Conservation (phyloP, 2,797 vertebrate genomes). For the Mormyrus hasselquistii region DNA sequence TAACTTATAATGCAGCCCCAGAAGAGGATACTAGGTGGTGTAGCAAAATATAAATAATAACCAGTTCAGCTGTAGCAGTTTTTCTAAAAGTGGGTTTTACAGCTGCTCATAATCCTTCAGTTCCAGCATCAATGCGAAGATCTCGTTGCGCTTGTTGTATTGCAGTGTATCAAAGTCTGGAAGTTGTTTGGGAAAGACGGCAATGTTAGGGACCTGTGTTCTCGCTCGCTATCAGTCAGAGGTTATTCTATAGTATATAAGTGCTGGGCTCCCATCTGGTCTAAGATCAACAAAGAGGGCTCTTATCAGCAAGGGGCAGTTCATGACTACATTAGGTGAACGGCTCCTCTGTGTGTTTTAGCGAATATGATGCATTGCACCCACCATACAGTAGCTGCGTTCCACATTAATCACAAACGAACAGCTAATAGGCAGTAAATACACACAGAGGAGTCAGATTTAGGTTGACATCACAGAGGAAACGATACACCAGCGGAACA, state of each 20-base stretch:
- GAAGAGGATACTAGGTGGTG: background rate
- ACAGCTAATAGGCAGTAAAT: background rate
- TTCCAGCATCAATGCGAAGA: background rate
- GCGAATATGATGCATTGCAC: background rate
- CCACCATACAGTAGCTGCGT: background rate
- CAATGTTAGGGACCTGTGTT: background rate
- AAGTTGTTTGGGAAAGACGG: background rate
- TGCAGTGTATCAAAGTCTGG: background rate
- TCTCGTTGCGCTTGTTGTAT: background rate
- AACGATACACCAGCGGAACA: background rate
- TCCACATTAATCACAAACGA: background rate
- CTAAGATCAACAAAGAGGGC: background rate
- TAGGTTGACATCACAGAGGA: background rate
- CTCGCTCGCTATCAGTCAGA: background rate
- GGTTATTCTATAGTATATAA: background rate
- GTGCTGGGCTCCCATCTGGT: background rate
- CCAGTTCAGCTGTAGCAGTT: background rate
- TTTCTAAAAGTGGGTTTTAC: background rate
- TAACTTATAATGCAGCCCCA: background rate
- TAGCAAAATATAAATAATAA: background rate
- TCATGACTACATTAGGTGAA: background rate
- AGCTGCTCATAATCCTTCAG: background rate
- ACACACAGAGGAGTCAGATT: background rate
- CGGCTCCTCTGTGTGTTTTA: background rate
- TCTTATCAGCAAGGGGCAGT: background rate